Percentiles rank a stretch among this genome's conserved stretches.
Conservation (phyloP, 2,113 vertebrate genomes). For the Corythaixoides concolor region DNA sequence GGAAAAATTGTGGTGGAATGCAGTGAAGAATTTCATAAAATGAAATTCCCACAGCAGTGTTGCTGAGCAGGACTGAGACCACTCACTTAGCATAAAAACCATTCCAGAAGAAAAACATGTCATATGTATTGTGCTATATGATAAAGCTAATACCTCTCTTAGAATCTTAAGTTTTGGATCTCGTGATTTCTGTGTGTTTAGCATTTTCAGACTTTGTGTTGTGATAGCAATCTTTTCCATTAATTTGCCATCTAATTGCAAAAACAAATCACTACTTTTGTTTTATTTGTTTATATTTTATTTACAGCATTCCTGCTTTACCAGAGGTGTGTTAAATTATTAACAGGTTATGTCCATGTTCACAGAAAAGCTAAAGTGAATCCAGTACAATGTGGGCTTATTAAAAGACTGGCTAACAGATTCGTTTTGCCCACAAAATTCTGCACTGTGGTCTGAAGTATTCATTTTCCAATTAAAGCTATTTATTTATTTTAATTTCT, state of each 20-base stretch:
- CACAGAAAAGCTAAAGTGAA: conserved; percentile 46
- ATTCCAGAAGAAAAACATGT: background rate
- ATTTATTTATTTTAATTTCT: conserved; percentile 64
- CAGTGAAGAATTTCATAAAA: background rate
- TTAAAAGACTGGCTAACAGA: conserved; percentile 49
- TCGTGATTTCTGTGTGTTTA: conserved; percentile 5
- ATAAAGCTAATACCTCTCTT: background rate
- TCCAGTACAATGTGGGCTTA: conserved; percentile 17
- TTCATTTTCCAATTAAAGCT: conserved; percentile 42
- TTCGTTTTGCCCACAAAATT: conserved; percentile 40
- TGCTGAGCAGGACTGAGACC: background rate
- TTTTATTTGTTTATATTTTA: conserved; percentile 44
- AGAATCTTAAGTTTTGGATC: background rate
- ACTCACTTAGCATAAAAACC: background rate
- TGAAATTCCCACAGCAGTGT: background rate
- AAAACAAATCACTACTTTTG: background rate
- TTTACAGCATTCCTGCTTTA: conserved; percentile 20
- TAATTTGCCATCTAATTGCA: conserved; percentile 3
- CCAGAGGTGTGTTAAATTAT: conserved; percentile 58
- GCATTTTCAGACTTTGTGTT: background rate
- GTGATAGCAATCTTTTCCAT: background rate
- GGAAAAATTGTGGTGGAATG: background rate
- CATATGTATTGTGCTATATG: background rate
- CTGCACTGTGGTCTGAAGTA: conserved; percentile 35
- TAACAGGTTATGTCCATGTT: conserved; percentile 44